Percentiles rank a stretch among this genome's conserved stretches.
Conservation (phyloP, 2,113 vertebrate genomes). For the Corythornis madagascariensis region DNA sequence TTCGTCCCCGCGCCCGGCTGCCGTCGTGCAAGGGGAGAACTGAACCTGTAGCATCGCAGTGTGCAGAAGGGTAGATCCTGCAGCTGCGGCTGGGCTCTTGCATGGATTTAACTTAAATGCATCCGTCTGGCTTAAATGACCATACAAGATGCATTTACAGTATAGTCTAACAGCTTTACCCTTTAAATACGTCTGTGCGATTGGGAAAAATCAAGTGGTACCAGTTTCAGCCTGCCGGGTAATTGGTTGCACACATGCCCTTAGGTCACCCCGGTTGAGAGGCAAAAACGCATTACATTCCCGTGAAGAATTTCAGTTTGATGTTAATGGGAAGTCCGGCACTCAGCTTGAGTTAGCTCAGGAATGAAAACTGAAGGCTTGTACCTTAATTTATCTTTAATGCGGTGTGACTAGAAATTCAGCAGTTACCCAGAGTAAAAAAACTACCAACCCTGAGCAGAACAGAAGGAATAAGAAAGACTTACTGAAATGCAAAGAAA, state of each 20-base stretch:
- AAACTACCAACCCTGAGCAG: not conserved
- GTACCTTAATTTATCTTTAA: not conserved
- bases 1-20: not conserved
- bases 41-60: accelerated
- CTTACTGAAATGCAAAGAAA: constrained; percentile 4
- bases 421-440: not conserved
- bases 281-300: not conserved
- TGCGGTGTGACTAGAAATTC: not conserved
- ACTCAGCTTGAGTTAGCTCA: not conserved
- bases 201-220: not conserved
- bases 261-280: not conserved
- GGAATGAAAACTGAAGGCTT: not conserved
- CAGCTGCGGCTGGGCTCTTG: not conserved
- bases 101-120: accelerated
- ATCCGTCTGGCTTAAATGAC: not conserved
- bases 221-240: accelerated
- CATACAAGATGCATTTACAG: accelerated
- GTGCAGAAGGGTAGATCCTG: accelerated
- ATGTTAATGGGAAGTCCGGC: not conserved
- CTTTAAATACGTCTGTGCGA: not conserved
- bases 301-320: not conserved
- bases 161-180: not conserved
- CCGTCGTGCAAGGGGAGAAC: not conserved
- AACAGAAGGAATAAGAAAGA: not conserved
- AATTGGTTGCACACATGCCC: accelerated